Evolutionary conservation across 2,113 vertebrate genomes (phyloP), one percentile per base, ranked within the genome.

Genomic region (Sylvia atricapilla): DNA sequence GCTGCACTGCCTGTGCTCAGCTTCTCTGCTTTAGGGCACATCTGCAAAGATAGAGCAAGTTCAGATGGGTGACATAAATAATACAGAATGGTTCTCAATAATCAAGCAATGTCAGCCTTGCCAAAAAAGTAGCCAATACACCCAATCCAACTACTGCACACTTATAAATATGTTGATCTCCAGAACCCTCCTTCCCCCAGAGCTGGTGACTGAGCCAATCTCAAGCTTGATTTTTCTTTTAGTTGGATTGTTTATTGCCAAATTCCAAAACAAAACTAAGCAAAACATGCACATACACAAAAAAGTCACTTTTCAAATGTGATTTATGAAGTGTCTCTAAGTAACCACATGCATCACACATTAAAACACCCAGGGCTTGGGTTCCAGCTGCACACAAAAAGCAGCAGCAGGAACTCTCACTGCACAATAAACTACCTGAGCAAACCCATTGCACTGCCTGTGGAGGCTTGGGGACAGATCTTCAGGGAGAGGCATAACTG

Each of bases 311-410:
- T 88, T 90, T 93, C 67, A 83, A 73, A 90, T 2, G 9, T 80
- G 84, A 96, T 94, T 97, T 92, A 96, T 96, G 90, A 92, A 92
- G 93, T 90, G 90, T 41, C 37, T 95, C 31, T 75, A 86, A 94
- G 84, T 70, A 86, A 92, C 56, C 2, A 0, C 90, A 86, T 44
- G 52, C 59, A 63, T 9, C 31, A 90, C 69, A 60, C 87, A 94
- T 53, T 28, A 78, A 88, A 92, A 68, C 69, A 90, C 60, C 60
- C 52, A 35, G 41, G 58, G 64, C 83, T 88, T 52, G 28, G 25
- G 37, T 68, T 92, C 53, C 92, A 95, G 80, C 86, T 92, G 88
- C 77, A 56, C 6, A 3, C 31, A 52, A 62, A 91, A 64, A 80
- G 64, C 2, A 0, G 64, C 63, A 83, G 70, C 83, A 95, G 76